These are phyloP conservation scores for Corythoichthys haematopterus DNA, from an alignment of 2,113 vertebrate species.

Conservation along the genomic window DNA sequence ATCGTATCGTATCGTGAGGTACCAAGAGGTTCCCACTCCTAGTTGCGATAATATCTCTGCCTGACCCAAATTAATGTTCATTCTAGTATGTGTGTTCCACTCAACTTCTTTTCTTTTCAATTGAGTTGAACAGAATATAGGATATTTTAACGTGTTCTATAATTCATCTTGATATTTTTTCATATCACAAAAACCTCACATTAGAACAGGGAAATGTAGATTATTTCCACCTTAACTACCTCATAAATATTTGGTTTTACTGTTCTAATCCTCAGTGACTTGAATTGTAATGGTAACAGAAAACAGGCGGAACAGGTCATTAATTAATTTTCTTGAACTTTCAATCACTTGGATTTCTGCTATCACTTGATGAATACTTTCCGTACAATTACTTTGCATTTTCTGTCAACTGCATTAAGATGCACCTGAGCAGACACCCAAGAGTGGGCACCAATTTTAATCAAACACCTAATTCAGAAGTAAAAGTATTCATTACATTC, in stretches of 20 bases:
- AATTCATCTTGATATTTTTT: not conserved
- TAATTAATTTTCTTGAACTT: not conserved
- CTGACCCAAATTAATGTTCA: no score
- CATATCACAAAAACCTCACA: not conserved
- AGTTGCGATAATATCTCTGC: no score
- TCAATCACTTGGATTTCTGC: not conserved
- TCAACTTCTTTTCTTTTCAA: no score
- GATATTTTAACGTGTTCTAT: not conserved
- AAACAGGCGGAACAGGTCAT: not conserved
- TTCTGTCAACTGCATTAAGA: constrained; percentile 5
- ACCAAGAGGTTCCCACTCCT: no score
- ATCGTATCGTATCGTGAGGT: no score
- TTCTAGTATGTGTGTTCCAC: no score
- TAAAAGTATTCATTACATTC: constrained; percentile 28
- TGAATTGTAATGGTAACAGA: not conserved
- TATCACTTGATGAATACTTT: not conserved
- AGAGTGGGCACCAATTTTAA: constrained; percentile 29
- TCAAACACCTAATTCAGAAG: constrained; percentile 32
- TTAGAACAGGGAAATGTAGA: not conserved
- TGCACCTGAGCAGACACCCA: constrained; percentile 16
- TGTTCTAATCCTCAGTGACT: not conserved
- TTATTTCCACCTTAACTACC: not conserved
- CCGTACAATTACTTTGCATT: not conserved
- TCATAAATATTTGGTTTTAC: no score
- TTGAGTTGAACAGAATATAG: not conserved